These are phyloP conservation scores for Lypha dubia DNA, from an alignment of 2,888 invertebrate species.

Conservation along the genomic window DNA sequence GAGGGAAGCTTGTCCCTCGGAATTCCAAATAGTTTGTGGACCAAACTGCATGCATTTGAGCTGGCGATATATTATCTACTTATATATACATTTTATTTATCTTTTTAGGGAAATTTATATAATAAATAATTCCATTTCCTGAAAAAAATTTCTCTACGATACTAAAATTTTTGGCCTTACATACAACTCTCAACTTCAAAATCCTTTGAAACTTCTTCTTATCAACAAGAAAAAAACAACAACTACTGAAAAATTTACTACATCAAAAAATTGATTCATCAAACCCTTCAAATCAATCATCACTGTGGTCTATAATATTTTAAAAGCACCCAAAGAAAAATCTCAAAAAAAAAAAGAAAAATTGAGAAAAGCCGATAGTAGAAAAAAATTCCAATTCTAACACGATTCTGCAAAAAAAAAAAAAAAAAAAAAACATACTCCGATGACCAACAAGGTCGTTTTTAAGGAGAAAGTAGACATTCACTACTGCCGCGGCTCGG, in stretches of 20 bases:
- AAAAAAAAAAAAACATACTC: conserved; percentile 76
- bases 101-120: conserved; percentile 73
- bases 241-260: conserved; percentile 33
- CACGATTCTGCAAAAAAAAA: too few species aligned
- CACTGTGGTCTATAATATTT: conserved; percentile 4
- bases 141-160: conserved; percentile 52
- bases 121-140: conserved; percentile 64
- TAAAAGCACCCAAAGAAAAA: conserved; percentile 10
- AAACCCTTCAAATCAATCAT: conserved; percentile 44
- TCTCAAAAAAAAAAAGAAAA: not conserved
- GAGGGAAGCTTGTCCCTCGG: too few species aligned
- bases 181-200: not conserved
- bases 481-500: conserved; percentile 75
- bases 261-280: conserved; percentile 1
- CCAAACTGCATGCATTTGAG: too few species aligned
- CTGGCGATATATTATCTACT: too few species aligned
- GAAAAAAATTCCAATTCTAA: not conserved
- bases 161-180: conserved; percentile 24
- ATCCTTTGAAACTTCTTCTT: not conserved
- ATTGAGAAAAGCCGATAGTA: not conserved
- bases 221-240: conserved; percentile 6
- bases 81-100: conserved; percentile 21
- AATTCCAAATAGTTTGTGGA: too few species aligned
- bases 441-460: conserved; percentile 82
- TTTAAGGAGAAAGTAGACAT: conserved; percentile 81